Conservation (phyloP, 2,113 vertebrate species). For the Tupaia chinensis region DNA sequence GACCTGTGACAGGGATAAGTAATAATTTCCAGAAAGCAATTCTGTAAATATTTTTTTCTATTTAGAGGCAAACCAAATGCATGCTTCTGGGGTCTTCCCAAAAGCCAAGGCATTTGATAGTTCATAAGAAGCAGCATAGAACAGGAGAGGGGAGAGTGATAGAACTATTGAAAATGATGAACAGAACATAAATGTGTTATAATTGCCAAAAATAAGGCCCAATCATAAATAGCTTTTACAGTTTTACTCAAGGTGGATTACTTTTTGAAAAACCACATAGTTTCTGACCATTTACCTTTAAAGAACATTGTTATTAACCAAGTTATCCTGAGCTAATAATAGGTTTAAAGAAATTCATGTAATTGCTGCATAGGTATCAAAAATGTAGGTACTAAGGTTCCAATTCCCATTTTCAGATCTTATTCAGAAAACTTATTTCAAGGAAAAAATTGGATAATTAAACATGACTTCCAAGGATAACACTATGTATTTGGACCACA, state of each 20-base stretch:
- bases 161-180: background rate
- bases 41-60: slow-evolving; percentile 49
- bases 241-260: slow-evolving; percentile 23
- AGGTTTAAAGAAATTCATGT: background rate
- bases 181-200: slow-evolving; percentile 27
- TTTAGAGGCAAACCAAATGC: slow-evolving; percentile 29
- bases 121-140: background rate
- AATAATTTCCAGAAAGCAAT: slow-evolving; percentile 22
- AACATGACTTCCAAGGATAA: background rate
- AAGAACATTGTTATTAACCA: slow-evolving; percentile 35
- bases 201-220: slow-evolving; percentile 32
- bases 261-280: slow-evolving; percentile 9
- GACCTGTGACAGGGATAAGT: slow-evolving; percentile 6
- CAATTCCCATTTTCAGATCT: slow-evolving; percentile 14
- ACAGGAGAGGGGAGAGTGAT: background rate
- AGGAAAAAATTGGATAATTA: slow-evolving; percentile 4
- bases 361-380: background rate
- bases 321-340: background rate
- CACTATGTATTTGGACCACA: background rate
- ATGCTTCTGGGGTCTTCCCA: slow-evolving; percentile 15
- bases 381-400: background rate
- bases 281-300: slow-evolving; percentile 10
- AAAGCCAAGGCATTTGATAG: slow-evolving; percentile 36
- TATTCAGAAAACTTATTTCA: slow-evolving; percentile 15
- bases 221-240: background rate